Base-by-base conservation (phyloP, 2,113 vertebrate species). In the Pavo muticus region DNA sequence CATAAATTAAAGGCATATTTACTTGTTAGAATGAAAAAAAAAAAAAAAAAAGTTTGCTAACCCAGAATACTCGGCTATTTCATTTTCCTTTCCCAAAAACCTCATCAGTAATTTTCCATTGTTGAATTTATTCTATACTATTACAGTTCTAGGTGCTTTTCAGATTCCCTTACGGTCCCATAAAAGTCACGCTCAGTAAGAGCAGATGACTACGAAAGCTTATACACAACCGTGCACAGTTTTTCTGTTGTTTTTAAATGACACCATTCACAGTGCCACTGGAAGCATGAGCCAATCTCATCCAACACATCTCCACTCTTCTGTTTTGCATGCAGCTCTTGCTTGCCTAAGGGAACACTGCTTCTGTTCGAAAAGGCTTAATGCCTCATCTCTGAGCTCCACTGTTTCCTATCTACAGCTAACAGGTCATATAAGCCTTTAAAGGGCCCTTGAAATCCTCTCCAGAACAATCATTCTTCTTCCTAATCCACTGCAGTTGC, bases 391-490 rank as follows among this genome's bases (percentile, higher is more conserved):
- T 70, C 63, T 23, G 40, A 83, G 92, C 87, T 48, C 59, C 11
- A 56, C 87, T 57, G 45, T 74, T 88, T 80, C 85, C 88, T 94
- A 80, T 90, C 93, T 80, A 59, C 60, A 90, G 75, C 85, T 88
- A 88, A 83, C 82, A 94, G 90, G 95, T 86, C 50, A 1, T 35
- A 59, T 14, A 91, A 90, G 82, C 72, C 85, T 70, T 95, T 67
- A 91, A 88, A 90, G 25, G 27, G 75, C 45, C 79, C 90, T 91
- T 73, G 88, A 96, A 94, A 90, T 54, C 81, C 88, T 90, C 93
- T 94, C 78, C 83, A 95, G 75, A 84, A 79, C 68, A 86, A 88
- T 86, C 72, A 61, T 25, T 88, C 54, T 50, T 90, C 71, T n/a
- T 83, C 82, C 82, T 90, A 89, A 87, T 67, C 90, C 87, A 91